phyloP scores from a whole-genome alignment of 2,888 invertebrate genomes.

The Stomorhina lunata region DNA sequence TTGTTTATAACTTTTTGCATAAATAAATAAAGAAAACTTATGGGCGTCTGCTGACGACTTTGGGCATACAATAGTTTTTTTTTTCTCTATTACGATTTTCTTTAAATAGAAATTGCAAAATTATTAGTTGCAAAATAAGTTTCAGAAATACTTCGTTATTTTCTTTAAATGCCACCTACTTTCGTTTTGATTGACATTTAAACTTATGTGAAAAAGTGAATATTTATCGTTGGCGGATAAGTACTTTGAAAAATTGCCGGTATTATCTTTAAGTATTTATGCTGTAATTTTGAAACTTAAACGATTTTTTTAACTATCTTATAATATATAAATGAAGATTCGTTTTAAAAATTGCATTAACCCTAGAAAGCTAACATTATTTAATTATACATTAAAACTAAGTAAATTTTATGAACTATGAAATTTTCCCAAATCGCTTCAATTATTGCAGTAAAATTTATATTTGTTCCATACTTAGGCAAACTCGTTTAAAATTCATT shows the following conservation, averaged over 20 bases:
- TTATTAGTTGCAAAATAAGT: not conserved
- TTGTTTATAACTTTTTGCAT: constrained; percentile 7
- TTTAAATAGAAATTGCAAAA: not conserved
- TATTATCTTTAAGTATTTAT: too few species aligned
- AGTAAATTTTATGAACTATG: too few species aligned
- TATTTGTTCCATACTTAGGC: too few species aligned
- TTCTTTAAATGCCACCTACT: not conserved
- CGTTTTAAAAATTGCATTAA: too few species aligned
- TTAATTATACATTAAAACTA: too few species aligned
- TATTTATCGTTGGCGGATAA: not conserved
- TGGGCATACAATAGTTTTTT: not conserved
- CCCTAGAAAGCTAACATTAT: too few species aligned
- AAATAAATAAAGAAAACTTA: not conserved
- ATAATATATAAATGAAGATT: too few species aligned
- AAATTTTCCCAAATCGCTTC: too few species aligned
- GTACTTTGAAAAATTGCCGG: not conserved
- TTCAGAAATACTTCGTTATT: not conserved
- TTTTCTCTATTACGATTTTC: not conserved
- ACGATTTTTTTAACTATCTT: too few species aligned
- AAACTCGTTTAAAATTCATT: too few species aligned
- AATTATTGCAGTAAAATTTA: too few species aligned
- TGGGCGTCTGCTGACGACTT: not conserved
- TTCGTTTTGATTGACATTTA: constrained; percentile 23
- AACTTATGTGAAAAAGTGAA: constrained; percentile 1
- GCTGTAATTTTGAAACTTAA: too few species aligned